Evolutionary conservation across 2,888 invertebrate genomes (phyloP), one percentile per base, ranked within the genome.

Genomic region (Chalcis sispes): DNA sequence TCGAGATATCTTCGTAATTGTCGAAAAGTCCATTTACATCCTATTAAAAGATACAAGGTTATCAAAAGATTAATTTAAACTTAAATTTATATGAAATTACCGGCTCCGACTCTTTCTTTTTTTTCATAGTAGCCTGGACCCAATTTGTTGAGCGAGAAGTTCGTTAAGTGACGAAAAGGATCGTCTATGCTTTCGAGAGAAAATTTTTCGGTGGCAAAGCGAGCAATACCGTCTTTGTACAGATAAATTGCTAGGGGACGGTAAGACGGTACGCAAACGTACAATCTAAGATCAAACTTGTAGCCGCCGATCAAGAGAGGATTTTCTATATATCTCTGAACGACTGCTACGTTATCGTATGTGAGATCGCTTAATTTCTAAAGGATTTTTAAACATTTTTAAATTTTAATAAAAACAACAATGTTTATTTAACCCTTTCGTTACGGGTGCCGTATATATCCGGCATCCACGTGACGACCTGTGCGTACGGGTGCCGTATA

Each of bases 231-330:
- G 85, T 97, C 96, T 61, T 94, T 93, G 86, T 96, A 97, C 88
- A 97, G 91, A 86, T 98, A 98, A 52, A 97, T 93, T 0, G 95
- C 93, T 4, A 97, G 91, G 0, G 97, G 98, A 79, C 95, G 93
- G 85, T 95, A 96, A 0, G 94, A 95, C 0, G 97, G 95, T 65
- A 98, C 94, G 85, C 96, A 95, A 10, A 96, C 96, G 89, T 98
- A 98, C 25, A 98, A 89, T 32, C 98, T 91, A 46, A 98, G 91
- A 89, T 98, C 98, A 89, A 97, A 98, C 89, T 98, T 98, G 90
- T 96, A 96, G 1, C 95, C 96, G 1, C 95, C 96, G 80, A 97
- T 93, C 15, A 95, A 90, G 67, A 94, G 89, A 0, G 95, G 95
- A 80, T 93, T 92, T 84, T 94, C 93, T 20, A 95, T 94, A 88